Conservation (phyloP, 2,113 vertebrate species). For the Podarcis muralis region DNA sequence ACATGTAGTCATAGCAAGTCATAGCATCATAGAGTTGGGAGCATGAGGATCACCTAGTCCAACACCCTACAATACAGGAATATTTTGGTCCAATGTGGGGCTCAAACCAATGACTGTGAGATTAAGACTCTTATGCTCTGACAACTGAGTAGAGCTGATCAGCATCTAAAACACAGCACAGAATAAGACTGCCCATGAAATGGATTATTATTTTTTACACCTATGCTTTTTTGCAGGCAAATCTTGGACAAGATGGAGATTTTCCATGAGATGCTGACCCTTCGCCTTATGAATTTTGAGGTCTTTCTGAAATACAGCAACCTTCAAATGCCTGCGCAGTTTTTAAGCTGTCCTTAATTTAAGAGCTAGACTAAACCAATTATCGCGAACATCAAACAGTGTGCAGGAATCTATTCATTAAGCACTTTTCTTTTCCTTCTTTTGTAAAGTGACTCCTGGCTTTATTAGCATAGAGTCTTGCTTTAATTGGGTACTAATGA, state of each 20-base stretch:
- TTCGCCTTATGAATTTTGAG: conserved; percentile 26
- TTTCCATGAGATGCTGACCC: conserved; percentile 30
- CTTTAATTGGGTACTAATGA: conserved; percentile 77
- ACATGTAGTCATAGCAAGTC: too few relatives aligned
- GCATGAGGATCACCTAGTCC: too few relatives aligned
- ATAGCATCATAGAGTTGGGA: too few relatives aligned
- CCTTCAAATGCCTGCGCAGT: conserved; percentile 62
- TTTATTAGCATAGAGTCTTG: conserved; percentile 66
- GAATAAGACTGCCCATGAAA: background rate
- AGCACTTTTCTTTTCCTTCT: conserved; percentile 61
- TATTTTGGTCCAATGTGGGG: too few relatives aligned
- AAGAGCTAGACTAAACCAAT: conserved; percentile 75
- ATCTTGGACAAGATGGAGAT: conserved; percentile 31
- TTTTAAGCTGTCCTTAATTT: conserved; percentile 58
- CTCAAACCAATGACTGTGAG: too few relatives aligned
- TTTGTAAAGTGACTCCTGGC: conserved; percentile 57
- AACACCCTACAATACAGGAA: too few relatives aligned
- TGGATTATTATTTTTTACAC: conserved; percentile 6
- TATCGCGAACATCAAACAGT: conserved; percentile 83
- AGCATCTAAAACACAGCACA: background rate
- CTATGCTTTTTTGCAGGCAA: conserved; percentile 9
- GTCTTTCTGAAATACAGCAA: conserved; percentile 51
- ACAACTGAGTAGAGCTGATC: background rate
- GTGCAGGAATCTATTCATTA: conserved; percentile 71
- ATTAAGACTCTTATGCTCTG: too few relatives aligned